phyloP scores from a whole-genome alignment of 2,888 invertebrate genomes.

The Aphodius granarius region DNA sequence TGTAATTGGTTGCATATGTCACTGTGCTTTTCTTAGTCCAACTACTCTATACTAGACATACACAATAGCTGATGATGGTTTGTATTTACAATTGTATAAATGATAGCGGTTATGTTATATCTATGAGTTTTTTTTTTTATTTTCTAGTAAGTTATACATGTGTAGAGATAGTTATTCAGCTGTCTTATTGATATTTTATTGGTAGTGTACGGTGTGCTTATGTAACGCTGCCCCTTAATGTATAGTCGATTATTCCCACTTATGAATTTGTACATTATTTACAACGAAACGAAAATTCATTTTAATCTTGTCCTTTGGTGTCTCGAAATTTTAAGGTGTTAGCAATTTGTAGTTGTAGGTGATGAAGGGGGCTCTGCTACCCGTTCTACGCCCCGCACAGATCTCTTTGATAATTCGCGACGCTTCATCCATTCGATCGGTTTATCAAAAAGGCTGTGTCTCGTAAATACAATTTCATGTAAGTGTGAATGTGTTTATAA shows the following conservation, averaged over 20 bases:
- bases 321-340: slow-evolving; percentile 43
- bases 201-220: slow-evolving; percentile 46
- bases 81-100: slow-evolving; percentile 32
- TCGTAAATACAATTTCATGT: slow-evolving; percentile 47
- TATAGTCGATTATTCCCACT: slow-evolving; percentile 25
- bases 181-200: slow-evolving; percentile 35
- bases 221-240: slow-evolving; percentile 39
- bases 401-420: slow-evolving; percentile 50
- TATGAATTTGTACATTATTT: slow-evolving; percentile 45
- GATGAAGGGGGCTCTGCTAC: slow-evolving; percentile 34
- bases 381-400: slow-evolving; percentile 42
- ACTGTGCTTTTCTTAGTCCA: too few species aligned
- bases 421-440: slow-evolving; percentile 42
- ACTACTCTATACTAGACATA: background rate
- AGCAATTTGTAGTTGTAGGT: slow-evolving; percentile 37
- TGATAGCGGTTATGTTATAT: slow-evolving; percentile 16
- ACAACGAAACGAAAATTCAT: slow-evolving; percentile 44
- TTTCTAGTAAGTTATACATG: slow-evolving; percentile 33
- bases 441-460: slow-evolving; percentile 53
- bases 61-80: slow-evolving; percentile 27
- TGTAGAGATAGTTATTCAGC: slow-evolving; percentile 35
- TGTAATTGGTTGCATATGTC: too few species aligned
- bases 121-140: slow-evolving; percentile 22
- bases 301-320: slow-evolving; percentile 35
- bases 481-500: slow-evolving; percentile 56